These are phyloP conservation scores for Harmothoe impar DNA, from an alignment of 2,888 invertebrate genomes.

Conservation along the genomic window DNA sequence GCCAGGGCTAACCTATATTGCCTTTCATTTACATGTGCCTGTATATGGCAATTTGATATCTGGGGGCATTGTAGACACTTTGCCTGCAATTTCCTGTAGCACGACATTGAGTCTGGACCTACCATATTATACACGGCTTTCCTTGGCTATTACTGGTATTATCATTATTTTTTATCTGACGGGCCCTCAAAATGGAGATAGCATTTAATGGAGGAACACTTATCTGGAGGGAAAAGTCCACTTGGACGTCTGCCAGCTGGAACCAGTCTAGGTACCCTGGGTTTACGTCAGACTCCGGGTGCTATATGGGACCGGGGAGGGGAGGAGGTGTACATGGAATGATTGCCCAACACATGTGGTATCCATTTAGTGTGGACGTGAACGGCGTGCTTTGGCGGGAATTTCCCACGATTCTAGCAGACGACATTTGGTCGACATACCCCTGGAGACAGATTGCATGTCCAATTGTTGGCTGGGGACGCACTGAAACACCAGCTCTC, in stretches of 20 bases:
- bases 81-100: no score
- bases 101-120: no score
- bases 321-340: neutral
- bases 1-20: no score
- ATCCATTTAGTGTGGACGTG: neutral
- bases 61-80: no score
- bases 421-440: neutral
- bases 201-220: neutral
- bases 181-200: neutral
- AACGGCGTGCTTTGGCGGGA: conserved; percentile 7
- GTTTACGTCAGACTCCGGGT: neutral
- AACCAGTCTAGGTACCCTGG: neutral
- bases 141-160: no score
- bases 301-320: neutral
- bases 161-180: no score
- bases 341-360: conserved; percentile 25
- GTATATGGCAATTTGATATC: no score
- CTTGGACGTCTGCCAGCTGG: conserved; percentile 8
- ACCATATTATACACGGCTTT: no score
- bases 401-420: conserved; percentile 14
- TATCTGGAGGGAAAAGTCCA: neutral
- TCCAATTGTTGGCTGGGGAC: neutral
- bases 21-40: no score
- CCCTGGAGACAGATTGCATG: conserved; percentile 1
- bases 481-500: neutral